Percentiles rank a stretch among this genome's conserved stretches.
Conservation (phyloP, 2,113 vertebrate species). For the Illadopsis cleaveri region DNA sequence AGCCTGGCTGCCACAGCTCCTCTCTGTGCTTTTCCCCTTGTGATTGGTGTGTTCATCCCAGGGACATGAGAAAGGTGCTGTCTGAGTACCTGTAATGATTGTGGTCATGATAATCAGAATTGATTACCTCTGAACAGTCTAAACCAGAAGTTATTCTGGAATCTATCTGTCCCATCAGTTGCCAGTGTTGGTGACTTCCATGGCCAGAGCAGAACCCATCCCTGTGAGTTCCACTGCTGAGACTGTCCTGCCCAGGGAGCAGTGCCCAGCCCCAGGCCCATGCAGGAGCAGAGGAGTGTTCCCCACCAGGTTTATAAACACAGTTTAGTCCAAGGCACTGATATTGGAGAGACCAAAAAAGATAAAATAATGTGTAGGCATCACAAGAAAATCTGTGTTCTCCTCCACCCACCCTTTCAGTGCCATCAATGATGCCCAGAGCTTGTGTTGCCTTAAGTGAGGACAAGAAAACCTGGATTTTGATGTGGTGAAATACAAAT, state of each 20-base stretch:
- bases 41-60: rapidly evolving
- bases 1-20: background rate
- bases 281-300: background rate
- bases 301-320: background rate
- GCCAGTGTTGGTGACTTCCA: background rate
- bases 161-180: background rate
- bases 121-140: background rate
- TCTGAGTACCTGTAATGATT: background rate
- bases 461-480: too few relatives aligned
- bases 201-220: background rate
- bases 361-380: background rate
- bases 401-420: background rate
- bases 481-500: rapidly evolving
- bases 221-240: rapidly evolving
- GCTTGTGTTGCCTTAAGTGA: background rate
- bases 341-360: background rate
- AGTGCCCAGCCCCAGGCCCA: background rate
- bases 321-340: background rate
- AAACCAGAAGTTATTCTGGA: background rate
- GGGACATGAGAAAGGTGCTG: background rate
- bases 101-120: background rate
- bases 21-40: background rate
- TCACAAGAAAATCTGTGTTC: background rate
- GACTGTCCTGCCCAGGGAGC: background rate
- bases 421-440: too few relatives aligned